A percentile compares a stretch with the other conserved stretches of the same genome.
Evolutionary conservation across 1,140 invertebrate genomes (phyloP).

Genomic region (Aphaenogaster ashmeadi): DNA sequence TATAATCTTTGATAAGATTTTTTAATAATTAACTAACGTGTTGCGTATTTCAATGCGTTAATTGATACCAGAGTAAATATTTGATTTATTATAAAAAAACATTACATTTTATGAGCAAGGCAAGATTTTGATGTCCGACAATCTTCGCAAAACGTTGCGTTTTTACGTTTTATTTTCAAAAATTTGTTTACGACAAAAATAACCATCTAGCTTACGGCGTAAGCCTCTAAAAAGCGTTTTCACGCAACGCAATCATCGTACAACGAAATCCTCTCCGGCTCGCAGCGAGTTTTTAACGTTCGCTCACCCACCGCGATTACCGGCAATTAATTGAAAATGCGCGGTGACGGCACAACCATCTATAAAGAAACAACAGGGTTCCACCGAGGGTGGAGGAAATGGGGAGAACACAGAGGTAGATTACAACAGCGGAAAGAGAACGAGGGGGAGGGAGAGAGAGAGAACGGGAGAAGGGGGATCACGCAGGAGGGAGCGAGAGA

Average conservation of each 20-base stretch:
- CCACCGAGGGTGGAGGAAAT: not conserved
- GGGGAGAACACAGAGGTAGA: conserved; percentile 39
- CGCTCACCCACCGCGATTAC: conserved; percentile 37
- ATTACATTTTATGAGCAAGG: not conserved
- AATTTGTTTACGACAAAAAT: not conserved
- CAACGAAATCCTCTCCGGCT: conserved; percentile 39
- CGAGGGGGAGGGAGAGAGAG: not conserved
- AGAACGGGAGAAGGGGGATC: not conserved
- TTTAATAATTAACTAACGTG: not conserved
- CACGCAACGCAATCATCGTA: not conserved
- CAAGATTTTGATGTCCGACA: not conserved
- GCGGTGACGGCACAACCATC: not conserved
- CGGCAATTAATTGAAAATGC: conserved; percentile 55
- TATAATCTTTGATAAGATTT: not conserved
- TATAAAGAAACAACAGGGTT: conserved; percentile 50
- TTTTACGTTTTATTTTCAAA: not conserved
- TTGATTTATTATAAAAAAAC: not conserved
- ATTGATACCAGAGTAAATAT: not conserved
- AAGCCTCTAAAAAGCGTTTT: not conserved
- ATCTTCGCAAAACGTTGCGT: not conserved
- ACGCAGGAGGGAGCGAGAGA: conserved; percentile 36
- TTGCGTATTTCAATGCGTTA: not conserved
- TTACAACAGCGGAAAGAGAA: conserved; percentile 5
- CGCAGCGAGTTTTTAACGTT: conserved; percentile 44
- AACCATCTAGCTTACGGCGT: not conserved